A percentile compares a stretch with the other conserved stretches of the same genome.
Evolutionary conservation across 1,140 invertebrate genomes (phyloP).

Genomic region (Cotesia vestalis): DNA sequence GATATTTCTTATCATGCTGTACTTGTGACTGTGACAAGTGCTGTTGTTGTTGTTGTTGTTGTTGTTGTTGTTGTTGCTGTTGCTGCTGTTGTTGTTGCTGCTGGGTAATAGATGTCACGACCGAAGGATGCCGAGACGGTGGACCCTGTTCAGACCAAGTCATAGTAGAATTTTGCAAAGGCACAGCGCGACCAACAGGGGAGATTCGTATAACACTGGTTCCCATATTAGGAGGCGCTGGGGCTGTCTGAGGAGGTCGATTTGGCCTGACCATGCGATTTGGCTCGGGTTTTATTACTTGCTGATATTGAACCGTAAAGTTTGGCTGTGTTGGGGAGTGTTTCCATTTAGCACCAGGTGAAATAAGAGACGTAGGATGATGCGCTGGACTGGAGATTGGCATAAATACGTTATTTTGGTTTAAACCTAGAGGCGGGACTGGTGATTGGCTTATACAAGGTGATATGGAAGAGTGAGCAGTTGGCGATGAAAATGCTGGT

Average conservation of each 20-base stretch:
- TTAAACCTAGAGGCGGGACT: conserved; percentile 69
- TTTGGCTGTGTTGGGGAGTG: conserved; percentile 64
- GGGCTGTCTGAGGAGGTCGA: conserved; percentile 54
- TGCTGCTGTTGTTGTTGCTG: conserved; percentile 49
- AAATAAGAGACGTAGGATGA: conserved; percentile 60
- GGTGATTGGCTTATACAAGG: conserved; percentile 75
- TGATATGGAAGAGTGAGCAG: conserved; percentile 72
- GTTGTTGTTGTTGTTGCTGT: conserved; percentile 13
- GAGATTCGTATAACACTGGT: conserved; percentile 86
- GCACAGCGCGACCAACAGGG: conserved; percentile 65
- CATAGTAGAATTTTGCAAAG: conserved; percentile 48
- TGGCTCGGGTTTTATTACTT: conserved; percentile 70
- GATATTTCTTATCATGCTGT: conserved; percentile 58
- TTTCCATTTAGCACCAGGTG: conserved; percentile 63
- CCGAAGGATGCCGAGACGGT: conserved; percentile 56
- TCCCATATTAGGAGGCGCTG: conserved; percentile 62
- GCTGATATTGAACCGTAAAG: conserved; percentile 65
- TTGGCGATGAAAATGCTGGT: conserved; percentile 84
- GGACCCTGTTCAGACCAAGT: conserved; percentile 62
- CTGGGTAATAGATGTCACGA: conserved; percentile 59
- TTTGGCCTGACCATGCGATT: conserved; percentile 61
- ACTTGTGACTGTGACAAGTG: conserved; percentile 44
- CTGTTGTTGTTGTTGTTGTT: conserved; percentile 32
- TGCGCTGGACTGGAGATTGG: conserved; percentile 78
- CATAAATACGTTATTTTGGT: conserved; percentile 83